phyloP scores from a whole-genome alignment of 2,888 invertebrate species.

The Cancer borealis region DNA sequence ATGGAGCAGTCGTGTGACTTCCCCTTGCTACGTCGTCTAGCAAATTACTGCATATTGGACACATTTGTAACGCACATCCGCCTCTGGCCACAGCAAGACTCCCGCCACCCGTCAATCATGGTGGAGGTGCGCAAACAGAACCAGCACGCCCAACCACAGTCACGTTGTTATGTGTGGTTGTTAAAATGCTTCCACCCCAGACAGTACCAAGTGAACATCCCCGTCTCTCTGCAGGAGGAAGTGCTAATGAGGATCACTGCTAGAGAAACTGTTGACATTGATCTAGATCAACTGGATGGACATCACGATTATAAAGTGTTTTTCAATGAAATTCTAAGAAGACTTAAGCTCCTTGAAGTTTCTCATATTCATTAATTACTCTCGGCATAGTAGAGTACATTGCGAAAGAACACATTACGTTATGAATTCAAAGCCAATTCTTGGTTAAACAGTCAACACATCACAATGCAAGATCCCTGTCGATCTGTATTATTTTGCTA shows the following conservation, averaged over 20 bases:
- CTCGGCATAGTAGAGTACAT: too few relatives aligned
- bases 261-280: neutral
- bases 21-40: slow-evolving; percentile 53
- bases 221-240: slow-evolving; percentile 54
- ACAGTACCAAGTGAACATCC: slow-evolving; percentile 57
- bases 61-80: slow-evolving; percentile 57
- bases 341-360: neutral
- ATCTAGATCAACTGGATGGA: neutral
- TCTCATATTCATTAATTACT: neutral
- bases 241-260: slow-evolving; percentile 56
- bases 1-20: slow-evolving; percentile 72
- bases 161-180: slow-evolving; percentile 32
- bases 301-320: neutral
- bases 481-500: too few relatives aligned
- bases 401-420: too few relatives aligned
- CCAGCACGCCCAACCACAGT: neutral
- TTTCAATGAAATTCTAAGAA: neutral
- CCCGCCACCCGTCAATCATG: slow-evolving; percentile 45
- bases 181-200: slow-evolving; percentile 36
- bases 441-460: too few relatives aligned
- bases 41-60: slow-evolving; percentile 54
- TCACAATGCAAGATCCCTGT: too few relatives aligned
- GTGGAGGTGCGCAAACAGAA: slow-evolving; percentile 51
- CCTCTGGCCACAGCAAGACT: slow-evolving; percentile 64
- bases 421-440: too few relatives aligned